These are phyloP conservation scores for Huso huso DNA, from an alignment of 2,797 vertebrate genomes.

Conservation along the genomic window DNA sequence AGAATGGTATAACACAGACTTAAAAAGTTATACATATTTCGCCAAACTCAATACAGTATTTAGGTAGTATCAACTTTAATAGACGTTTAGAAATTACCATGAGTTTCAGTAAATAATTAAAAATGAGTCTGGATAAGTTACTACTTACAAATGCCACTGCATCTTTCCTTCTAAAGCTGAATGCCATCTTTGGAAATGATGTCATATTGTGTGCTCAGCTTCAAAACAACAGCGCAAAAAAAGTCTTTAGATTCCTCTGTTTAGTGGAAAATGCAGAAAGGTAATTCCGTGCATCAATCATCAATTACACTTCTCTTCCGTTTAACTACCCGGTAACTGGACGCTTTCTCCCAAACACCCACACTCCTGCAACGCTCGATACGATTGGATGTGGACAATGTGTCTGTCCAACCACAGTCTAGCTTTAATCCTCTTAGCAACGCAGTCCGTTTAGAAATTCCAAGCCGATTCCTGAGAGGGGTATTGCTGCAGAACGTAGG, in stretches of 20 bases:
- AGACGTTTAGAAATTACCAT: too few species aligned
- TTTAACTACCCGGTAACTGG: slow-evolving; percentile 38
- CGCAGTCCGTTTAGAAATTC: slow-evolving; percentile 21
- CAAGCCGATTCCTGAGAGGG: too few species aligned
- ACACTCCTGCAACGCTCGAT: slow-evolving; percentile 31
- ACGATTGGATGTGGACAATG: slow-evolving; percentile 41
- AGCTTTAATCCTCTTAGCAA: slow-evolving; percentile 55
- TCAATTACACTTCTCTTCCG: background rate
- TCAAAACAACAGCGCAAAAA: background rate
- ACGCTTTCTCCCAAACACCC: slow-evolving; percentile 33
- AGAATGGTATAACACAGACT: too few species aligned
- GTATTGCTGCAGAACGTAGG: too few species aligned
- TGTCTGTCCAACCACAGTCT: slow-evolving; percentile 39
- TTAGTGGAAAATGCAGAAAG: too few species aligned
- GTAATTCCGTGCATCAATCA: too few species aligned
- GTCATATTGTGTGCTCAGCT: background rate
- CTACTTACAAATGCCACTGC: slow-evolving; percentile 55
- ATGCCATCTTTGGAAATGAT: slow-evolving; percentile 37
- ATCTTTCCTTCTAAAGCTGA: slow-evolving; percentile 53
- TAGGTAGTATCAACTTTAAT: too few species aligned
- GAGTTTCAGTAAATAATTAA: too few species aligned
- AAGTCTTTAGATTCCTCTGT: too few species aligned
- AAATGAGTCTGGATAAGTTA: background rate
- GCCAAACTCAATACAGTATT: too few species aligned
- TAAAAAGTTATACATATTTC: too few species aligned